Evolutionary conservation across 2,888 invertebrate genomes (phyloP), one percentile per base, ranked within the genome.

Genomic region (Shargacucullia verbasci): DNA sequence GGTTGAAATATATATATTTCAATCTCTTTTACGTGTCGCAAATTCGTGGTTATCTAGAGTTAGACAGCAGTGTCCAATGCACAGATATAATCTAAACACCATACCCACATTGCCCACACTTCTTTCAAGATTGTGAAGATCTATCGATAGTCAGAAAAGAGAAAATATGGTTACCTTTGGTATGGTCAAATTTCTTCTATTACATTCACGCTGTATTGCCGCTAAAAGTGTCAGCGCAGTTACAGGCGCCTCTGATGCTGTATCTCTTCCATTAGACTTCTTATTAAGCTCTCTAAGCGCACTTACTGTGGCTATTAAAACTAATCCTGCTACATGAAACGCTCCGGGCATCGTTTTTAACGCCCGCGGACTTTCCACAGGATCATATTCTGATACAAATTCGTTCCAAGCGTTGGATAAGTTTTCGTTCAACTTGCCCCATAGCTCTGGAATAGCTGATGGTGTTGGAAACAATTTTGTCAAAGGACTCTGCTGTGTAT

Each of bases 401-500:
- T 97, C 97, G 79, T 97, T 97, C 97, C 97, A 97, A 14, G 95
- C 93, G 73, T 97, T 97, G 13, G 96, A 95, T 31, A 97, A 86
- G 59, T 95, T 95, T 73, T 96, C 96, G 37, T 95, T 94, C 11
- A 97, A 72, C 68, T 96, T 96, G 35, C 95, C 95, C 83, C 95
- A 95, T 9, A 97, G 89, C 54, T 95, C 94, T 15, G 96, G 96
- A 46, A 96, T 95, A 13, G 96, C 95, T 59, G 95, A 94, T 0
- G 96, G 95, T 14, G 94, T 91, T 10, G 95, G 94, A 40, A 96
- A 94, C 9, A 96, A 93, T 59, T 95, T 90, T 0, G 91, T 85
- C 71, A 92, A 85, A 60, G 91, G 96, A 82, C 94, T 95, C 67
- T 88, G 81, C 50, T 86, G 82, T 3, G 81, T 80, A 40, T 80